Base-by-base conservation (phyloP, 2,888 invertebrate species). In the Oscheius sp. region DNA sequence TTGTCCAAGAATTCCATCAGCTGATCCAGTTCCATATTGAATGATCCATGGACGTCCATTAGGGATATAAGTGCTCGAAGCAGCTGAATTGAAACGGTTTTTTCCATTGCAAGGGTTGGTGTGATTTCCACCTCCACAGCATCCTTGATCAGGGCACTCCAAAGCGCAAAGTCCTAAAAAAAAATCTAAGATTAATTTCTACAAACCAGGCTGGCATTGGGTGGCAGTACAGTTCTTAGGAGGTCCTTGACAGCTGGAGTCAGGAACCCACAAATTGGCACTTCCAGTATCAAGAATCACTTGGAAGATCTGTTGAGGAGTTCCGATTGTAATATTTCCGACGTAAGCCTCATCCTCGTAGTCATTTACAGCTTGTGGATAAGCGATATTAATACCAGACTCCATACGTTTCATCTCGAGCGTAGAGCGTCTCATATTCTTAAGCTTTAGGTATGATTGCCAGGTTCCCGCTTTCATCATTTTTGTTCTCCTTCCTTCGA, bases 251-350 rank as follows among this genome's bases (percentile, higher is more conserved):
- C 82, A 82, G 6, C 70, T 74, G 48, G 65, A 64, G 52, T 80
- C 80, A n/a, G 79, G 77, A 46, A 80, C 71, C 80, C 80, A 80
- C 27, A 80, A 68, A 48, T 80, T 80, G 34, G 80, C 67, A 12
- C 74, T 75, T 63, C 79, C 79, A 33, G 79, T 79, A 67, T 79
- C 79, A 15, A 72, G 71, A 53, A 76, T 74, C 17, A 76, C 73
- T n/a, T 65, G 50, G 73, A 81, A 81, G 45, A 70, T 63, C 65
- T 81, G 81, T 55, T 73, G 73, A 17, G 80, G 80, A 29, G 75
- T 79, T 53, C 89, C 89, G 88, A 97, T 93, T 12, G 82, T 74
- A 61, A 89, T 89, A 46, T 80, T 86, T 45, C 89, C 89, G 83
- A 88, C 89, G 80, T 89, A 89, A 71, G 89, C 78, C 55, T 78